Conservation (phyloP, 2,797 vertebrate species). For the Galagoides demidoff region DNA sequence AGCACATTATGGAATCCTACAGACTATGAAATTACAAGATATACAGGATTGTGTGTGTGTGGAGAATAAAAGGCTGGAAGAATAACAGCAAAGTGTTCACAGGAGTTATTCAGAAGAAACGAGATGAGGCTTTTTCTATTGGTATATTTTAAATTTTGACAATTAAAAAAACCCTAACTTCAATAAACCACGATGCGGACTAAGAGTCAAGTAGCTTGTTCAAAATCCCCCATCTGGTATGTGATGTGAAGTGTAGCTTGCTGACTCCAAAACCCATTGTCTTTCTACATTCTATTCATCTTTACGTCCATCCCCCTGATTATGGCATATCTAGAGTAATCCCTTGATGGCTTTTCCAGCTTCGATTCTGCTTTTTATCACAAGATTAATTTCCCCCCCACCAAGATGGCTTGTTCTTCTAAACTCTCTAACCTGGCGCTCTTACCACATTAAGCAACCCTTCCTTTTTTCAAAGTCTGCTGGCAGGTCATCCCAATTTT, state of each 20-base stretch:
- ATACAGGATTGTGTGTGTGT: not conserved
- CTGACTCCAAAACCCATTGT: not conserved
- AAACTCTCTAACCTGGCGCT: not conserved
- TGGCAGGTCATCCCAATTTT: not conserved
- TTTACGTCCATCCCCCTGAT: not conserved
- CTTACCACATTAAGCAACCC: not conserved
- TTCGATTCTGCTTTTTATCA: not conserved
- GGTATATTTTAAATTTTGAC: not conserved
- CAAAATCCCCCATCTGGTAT: not conserved
- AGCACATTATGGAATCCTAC: not conserved
- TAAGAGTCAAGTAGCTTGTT: not conserved
- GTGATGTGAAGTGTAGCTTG: not conserved
- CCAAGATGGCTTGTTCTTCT: not conserved
- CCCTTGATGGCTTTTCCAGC: not conserved
- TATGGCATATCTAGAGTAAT: not conserved
- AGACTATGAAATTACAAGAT: not conserved
- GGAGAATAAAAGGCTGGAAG: conserved; percentile 2
- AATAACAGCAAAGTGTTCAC: not conserved
- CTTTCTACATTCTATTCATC: not conserved
- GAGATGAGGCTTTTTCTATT: not conserved
- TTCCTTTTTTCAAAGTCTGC: not conserved
- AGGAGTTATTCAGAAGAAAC: not conserved
- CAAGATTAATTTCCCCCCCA: not conserved
- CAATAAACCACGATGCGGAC: not conserved
- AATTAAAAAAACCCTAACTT: not conserved